Conservation (phyloP, 2,113 vertebrate genomes). For the Strix aluco region DNA sequence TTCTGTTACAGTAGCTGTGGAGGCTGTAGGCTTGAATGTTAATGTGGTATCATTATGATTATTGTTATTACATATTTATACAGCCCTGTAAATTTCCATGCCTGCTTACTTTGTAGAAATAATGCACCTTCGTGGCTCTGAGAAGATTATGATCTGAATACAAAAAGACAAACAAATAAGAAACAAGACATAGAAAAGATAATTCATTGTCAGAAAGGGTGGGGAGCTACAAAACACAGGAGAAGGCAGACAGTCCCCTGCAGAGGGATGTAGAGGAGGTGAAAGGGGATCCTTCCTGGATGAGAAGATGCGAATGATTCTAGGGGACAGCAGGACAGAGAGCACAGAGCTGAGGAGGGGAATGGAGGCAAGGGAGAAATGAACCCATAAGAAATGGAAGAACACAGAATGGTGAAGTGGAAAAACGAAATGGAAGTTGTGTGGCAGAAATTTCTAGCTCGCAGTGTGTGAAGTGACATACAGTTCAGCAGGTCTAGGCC, state of each 20-base stretch:
- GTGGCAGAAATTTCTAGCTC: not conserved
- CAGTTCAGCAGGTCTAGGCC: not conserved
- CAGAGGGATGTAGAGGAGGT: not conserved
- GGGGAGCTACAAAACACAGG: not conserved
- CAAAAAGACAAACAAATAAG: not conserved
- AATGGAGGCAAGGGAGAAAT: not conserved
- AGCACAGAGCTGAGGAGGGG: not conserved
- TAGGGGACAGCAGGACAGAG: not conserved
- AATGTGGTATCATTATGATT: conserved; percentile 23
- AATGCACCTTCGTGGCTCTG: not conserved
- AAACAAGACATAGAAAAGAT: not conserved
- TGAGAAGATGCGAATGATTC: not conserved
- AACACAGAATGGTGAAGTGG: not conserved
- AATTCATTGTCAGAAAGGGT: not conserved
- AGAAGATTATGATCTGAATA: not conserved
- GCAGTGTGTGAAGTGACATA: rapidly evolving
- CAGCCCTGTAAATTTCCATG: conserved; percentile 15
- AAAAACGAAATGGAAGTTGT: not conserved
- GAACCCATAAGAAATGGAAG: not conserved
- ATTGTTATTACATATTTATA: conserved; percentile 53
- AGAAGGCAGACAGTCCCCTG: not conserved
- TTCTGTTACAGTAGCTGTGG: not conserved
- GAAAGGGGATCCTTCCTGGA: not conserved
- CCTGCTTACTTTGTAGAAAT: not conserved
- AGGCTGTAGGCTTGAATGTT: conserved; percentile 18